Conservation (phyloP, 2,888 invertebrate genomes). For the Lepas anatifera region DNA sequence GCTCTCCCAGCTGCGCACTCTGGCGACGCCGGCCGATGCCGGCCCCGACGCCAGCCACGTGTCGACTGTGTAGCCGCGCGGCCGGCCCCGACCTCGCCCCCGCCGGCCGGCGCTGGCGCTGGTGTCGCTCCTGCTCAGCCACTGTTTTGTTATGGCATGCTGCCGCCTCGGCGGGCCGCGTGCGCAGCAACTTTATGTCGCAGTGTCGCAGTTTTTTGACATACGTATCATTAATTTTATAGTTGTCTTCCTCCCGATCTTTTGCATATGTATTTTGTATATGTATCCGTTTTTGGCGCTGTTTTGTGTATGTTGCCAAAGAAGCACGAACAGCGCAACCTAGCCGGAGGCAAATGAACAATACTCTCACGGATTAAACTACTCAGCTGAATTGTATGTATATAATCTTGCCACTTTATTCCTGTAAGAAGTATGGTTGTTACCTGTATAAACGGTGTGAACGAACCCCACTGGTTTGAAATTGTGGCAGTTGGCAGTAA, state of each 20-base stretch:
- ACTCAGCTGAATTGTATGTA: slow-evolving; percentile 6
- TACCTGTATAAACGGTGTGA: background rate
- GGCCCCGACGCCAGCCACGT: background rate
- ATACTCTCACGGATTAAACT: background rate
- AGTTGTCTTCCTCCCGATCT: background rate
- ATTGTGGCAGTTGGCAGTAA: too few relatives aligned
- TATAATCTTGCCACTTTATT: slow-evolving; percentile 9
- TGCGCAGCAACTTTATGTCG: background rate
- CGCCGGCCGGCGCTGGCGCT: too few relatives aligned
- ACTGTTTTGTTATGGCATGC: background rate
- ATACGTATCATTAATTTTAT: background rate
- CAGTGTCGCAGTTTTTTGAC: background rate
- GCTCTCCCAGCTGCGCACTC: slow-evolving; percentile 14
- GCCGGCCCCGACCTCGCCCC: too few relatives aligned
- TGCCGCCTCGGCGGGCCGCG: background rate
- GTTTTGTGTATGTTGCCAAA: slow-evolving; percentile 9
- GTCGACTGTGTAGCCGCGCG: background rate
- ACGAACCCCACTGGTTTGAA: too few relatives aligned
- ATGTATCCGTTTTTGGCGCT: background rate
- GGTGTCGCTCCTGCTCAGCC: background rate
- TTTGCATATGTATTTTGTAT: background rate
- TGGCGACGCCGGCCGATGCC: slow-evolving; percentile 12
- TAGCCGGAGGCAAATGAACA: background rate
- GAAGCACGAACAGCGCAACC: background rate
- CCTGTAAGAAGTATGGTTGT: background rate